Evolutionary conservation across 2,888 invertebrate species (phyloP).

Genomic region (Pyralis farinalis): DNA sequence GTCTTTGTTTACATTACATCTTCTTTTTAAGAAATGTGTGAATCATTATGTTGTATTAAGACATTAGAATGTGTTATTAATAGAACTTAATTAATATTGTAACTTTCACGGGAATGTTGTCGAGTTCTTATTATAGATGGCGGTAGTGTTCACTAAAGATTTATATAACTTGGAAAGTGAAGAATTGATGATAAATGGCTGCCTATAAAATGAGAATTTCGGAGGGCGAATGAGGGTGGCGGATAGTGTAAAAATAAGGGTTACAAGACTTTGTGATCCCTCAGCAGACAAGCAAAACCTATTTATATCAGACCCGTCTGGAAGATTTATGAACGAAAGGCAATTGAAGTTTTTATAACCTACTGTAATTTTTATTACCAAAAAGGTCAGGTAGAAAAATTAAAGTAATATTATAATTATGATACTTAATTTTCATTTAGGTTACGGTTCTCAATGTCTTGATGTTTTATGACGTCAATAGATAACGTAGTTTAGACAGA

Average conservation of each 20-base stretch:
- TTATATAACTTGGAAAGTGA: too few species aligned
- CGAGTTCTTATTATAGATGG: too few species aligned
- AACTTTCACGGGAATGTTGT: too few species aligned
- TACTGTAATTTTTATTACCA: slow-evolving; percentile 30
- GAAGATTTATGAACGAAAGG: slow-evolving; percentile 41
- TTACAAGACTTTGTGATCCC: slow-evolving; percentile 23
- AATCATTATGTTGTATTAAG: too few species aligned
- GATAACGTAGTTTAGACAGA: too few species aligned
- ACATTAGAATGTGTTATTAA: too few species aligned
- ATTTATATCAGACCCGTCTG: slow-evolving; percentile 36
- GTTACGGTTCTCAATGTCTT: too few species aligned
- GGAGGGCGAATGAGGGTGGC: slow-evolving; percentile 7
- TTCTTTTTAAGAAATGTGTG: too few species aligned
- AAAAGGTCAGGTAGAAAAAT: slow-evolving; percentile 18
- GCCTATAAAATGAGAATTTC: background rate
- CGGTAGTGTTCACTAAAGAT: too few species aligned
- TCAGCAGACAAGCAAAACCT: slow-evolving; percentile 36
- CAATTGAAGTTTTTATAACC: slow-evolving; percentile 22
- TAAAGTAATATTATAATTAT: slow-evolving; percentile 8
- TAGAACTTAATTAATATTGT: too few species aligned
- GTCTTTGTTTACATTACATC: background rate
- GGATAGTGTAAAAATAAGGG: slow-evolving; percentile 14
- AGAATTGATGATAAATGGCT: too few species aligned
- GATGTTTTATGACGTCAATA: too few species aligned
- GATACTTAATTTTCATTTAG: background rate